phyloP scores from a whole-genome alignment of 2,797 vertebrate genomes.

The Artibeus lituratus region DNA sequence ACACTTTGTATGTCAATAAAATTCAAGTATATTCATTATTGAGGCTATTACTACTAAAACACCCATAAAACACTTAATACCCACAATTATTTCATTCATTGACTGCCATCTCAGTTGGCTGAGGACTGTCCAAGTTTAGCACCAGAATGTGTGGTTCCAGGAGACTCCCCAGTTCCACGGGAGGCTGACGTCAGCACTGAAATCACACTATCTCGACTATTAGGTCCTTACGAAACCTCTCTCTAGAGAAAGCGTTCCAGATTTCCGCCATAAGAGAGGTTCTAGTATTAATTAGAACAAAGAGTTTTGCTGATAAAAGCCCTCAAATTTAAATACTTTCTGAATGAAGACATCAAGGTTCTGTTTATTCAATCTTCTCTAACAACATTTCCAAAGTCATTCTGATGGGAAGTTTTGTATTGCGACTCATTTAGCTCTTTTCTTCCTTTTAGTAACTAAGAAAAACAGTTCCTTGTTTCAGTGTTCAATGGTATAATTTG shows the following conservation, averaged over 20 bases:
- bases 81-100: not conserved
- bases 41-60: not conserved
- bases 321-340: not conserved
- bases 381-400: not conserved
- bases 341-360: not conserved
- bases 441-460: not conserved
- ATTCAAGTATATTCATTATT: not conserved
- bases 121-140: not conserved
- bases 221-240: not conserved
- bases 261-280: not conserved
- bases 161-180: not conserved
- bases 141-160: not conserved
- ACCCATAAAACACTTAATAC: not conserved
- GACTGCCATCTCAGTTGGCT: not conserved
- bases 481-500: not conserved
- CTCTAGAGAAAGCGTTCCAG: not conserved
- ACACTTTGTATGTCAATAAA: not conserved
- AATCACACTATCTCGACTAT: not conserved
- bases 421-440: not conserved
- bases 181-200: not conserved
- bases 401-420: not conserved
- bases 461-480: not conserved
- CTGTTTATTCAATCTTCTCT: not conserved
- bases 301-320: not conserved
- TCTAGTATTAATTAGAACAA: not conserved